Evolutionary conservation across 1,140 invertebrate species (phyloP).

Genomic region (Drosophila saltans): DNA sequence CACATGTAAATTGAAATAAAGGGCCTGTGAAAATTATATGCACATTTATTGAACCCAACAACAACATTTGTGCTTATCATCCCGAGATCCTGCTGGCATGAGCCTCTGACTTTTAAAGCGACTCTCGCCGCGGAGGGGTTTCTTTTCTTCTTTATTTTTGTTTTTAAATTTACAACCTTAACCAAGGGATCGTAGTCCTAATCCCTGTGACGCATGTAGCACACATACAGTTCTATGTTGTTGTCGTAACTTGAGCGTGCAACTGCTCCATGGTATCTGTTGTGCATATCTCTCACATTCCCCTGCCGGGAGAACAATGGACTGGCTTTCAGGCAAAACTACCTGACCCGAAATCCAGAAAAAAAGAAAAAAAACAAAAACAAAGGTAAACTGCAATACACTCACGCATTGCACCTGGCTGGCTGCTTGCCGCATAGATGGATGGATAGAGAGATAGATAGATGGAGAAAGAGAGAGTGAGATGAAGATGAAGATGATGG

Average conservation of each 20-base stretch:
- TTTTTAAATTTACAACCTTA: slow-evolving; percentile 47
- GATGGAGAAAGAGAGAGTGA: background rate
- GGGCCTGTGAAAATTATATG: background rate
- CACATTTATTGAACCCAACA: background rate
- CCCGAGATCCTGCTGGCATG: slow-evolving; percentile 5
- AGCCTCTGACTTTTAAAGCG: slow-evolving; percentile 29
- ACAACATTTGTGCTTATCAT: background rate
- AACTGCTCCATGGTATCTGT: slow-evolving; percentile 12
- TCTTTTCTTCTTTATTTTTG: background rate
- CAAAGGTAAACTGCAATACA: slow-evolving; percentile 49
- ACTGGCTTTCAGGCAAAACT: slow-evolving; percentile 64
- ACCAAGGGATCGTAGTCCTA: slow-evolving; percentile 19
- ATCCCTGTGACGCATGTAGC: slow-evolving; percentile 58
- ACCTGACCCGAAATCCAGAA: slow-evolving; percentile 66
- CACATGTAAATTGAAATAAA: slow-evolving; percentile 5
- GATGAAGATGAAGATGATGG: slow-evolving; percentile 12
- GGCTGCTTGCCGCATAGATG: slow-evolving; percentile 10
- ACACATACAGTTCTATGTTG: background rate
- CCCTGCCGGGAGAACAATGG: slow-evolving; percentile 55
- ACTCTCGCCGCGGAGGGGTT: slow-evolving; percentile 28
- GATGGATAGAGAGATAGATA: slow-evolving; percentile 10
- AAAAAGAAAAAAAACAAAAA: slow-evolving; percentile 53
- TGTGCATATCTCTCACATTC: slow-evolving; percentile 48
- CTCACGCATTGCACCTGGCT: slow-evolving; percentile 67
- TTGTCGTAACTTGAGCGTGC: slow-evolving; percentile 5